phyloP scores from a whole-genome alignment of 2,797 vertebrate genomes.

The Eospalax fontanierii region DNA sequence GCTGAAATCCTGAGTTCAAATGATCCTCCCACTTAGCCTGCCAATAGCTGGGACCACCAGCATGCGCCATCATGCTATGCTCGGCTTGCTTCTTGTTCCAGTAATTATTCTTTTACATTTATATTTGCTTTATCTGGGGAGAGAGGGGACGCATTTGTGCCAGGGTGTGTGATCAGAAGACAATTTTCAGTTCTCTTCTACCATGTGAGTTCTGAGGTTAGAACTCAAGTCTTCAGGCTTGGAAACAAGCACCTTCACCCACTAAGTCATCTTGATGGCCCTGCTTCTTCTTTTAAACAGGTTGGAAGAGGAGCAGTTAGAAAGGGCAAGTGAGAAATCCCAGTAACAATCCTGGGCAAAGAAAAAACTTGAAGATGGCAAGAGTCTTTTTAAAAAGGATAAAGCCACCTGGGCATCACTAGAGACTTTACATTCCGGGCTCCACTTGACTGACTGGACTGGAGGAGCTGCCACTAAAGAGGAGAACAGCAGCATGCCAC shows the following conservation, averaged over 20 bases:
- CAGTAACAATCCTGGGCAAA: fast-evolving
- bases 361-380: not conserved
- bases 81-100: not conserved
- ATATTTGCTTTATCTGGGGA: not conserved
- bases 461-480: not conserved
- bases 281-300: not conserved
- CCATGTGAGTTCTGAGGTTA: not conserved
- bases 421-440: not conserved
- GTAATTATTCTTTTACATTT: not conserved
- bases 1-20: not conserved
- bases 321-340: not conserved
- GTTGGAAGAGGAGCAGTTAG: not conserved
- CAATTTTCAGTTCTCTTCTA: not conserved
- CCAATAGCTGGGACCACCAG: no score
- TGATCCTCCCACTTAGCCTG: not conserved
- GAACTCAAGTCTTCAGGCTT: not conserved
- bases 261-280: not conserved
- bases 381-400: not conserved
- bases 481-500: not conserved
- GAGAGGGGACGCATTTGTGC: no score
- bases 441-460: not conserved
- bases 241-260: not conserved
- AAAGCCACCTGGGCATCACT: not conserved
- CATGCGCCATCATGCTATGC: no score
- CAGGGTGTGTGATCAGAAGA: not conserved